Base-by-base conservation (phyloP, 2,113 vertebrate species). In the Otolemur garnettii region DNA sequence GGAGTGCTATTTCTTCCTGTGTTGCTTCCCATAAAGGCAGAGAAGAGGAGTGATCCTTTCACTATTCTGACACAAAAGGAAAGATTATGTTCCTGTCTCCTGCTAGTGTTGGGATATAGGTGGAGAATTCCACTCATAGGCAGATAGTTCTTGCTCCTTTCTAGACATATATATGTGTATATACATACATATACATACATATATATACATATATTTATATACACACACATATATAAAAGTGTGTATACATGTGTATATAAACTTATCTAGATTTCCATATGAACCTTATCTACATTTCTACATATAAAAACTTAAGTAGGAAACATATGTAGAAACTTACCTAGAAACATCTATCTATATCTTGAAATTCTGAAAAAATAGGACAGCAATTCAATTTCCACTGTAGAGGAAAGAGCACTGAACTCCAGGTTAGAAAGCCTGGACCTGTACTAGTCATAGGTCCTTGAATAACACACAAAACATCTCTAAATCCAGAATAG, bases 11-110 rank as follows among this genome's bases (percentile, higher is more conserved):
- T 72, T 93, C 75, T 83, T 95, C 22, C 9, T 92, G n/a, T 0
- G 1, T 94, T 94, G 84, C 84, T 92, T 91, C 86, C 86, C 79
- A 79, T 33, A 22, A 19, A 84, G 79, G 42, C 50, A 92, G 33
- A 69, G 28, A 26, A 24, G 19, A 71, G 35, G 18, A 57, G 19
- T 66, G 17, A 18, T 83, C 24, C 42, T 88, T 10, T 2, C 3
- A 38, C 1, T 35, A 15, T 38, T 71, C 35, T 84, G 55, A 62
- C 17, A 93, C 77, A 79, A 88, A 90, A 92, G 50, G 91, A 88
- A 94, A 75, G 64, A 24, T 9, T 60, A 53, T 42, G 90, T 59
- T 82, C 59, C 83, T 91, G 53, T 89, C 55, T 80, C n/a, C 42
- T 84, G 35, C 62, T 68, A 13, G 19, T 12, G 0, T 90, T 11